Evolutionary conservation across 2,888 invertebrate genomes (phyloP).

Genomic region (Volucella inanis): DNA sequence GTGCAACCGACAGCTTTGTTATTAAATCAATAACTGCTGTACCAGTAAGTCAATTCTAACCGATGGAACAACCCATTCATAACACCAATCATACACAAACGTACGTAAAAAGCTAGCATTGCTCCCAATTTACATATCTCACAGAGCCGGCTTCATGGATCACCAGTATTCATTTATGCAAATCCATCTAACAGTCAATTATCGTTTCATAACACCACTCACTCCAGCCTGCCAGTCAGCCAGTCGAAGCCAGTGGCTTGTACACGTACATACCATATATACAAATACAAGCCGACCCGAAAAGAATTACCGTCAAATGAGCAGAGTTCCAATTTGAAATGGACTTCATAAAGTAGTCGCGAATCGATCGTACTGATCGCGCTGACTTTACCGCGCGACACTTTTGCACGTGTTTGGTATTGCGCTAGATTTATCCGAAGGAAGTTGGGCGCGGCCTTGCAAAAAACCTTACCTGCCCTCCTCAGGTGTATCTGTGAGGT

Average conservation of each 20-base stretch:
- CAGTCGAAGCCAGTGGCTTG: no score
- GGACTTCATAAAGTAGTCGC: conserved; percentile 48
- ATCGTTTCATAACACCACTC: conserved; percentile 42
- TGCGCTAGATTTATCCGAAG: conserved; percentile 40
- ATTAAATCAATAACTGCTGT: conserved; percentile 39
- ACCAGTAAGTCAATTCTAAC: conserved; percentile 17
- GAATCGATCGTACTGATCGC: not conserved
- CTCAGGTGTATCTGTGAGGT: not conserved
- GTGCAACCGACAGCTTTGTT: conserved; percentile 24
- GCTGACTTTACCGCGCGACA: not conserved
- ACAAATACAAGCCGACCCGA: not conserved
- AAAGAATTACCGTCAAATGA: conserved; percentile 65
- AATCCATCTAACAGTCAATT: conserved; percentile 62
- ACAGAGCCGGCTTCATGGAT: conserved; percentile 36
- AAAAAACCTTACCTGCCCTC: not conserved
- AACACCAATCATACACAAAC: conserved; percentile 34
- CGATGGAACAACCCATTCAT: conserved; percentile 66
- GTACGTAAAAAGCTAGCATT: conserved; percentile 47
- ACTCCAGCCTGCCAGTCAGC: not conserved
- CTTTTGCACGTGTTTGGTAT: conserved; percentile 45
- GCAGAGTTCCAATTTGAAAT: conserved; percentile 27
- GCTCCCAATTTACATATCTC: conserved; percentile 56
- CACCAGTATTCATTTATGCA: conserved; percentile 52
- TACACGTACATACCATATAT: no score
- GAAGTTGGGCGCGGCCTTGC: conserved; percentile 70